A percentile compares a stretch with the other conserved stretches of the same genome.
Evolutionary conservation across 2,888 invertebrate genomes (phyloP).

Genomic region (Ennomos erosarius): DNA sequence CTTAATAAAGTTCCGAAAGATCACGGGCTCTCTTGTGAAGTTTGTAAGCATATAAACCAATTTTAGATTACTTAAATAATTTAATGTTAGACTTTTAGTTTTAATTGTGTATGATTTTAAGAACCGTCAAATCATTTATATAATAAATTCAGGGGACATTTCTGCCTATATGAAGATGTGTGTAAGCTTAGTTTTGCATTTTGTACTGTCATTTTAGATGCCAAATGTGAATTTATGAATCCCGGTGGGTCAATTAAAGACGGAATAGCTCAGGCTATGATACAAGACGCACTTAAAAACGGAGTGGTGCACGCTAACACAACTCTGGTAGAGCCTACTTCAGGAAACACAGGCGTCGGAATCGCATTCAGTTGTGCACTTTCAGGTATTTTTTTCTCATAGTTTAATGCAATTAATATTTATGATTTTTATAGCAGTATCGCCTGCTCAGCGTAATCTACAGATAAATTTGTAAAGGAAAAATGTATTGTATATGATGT

Average conservation of each 20-base stretch:
- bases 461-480: no score
- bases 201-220: constrained; percentile 84
- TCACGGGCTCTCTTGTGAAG: constrained; percentile 91
- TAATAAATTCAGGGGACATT: no score
- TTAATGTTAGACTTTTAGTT: no score
- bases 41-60: constrained; percentile 92
- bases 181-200: not conserved
- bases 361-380: constrained; percentile 96
- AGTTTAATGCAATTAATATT: not conserved
- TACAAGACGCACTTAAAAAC: constrained; percentile 93
- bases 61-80: no score
- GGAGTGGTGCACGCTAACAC: constrained; percentile 93
- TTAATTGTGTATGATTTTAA: not conserved
- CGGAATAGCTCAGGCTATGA: constrained; percentile 94
- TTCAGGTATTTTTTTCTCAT: constrained; percentile 38
- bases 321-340: constrained; percentile 95
- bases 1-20: constrained; percentile 91
- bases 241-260: constrained; percentile 98
- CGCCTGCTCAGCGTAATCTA: no score
- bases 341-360: constrained; percentile 93
- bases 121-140: no score
- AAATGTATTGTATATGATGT: no score
- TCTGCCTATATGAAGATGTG: no score
- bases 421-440: no score
- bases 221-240: constrained; percentile 97